Evolutionary conservation across 2,797 vertebrate species (phyloP).

Genomic region (Notolabrus celidotus): DNA sequence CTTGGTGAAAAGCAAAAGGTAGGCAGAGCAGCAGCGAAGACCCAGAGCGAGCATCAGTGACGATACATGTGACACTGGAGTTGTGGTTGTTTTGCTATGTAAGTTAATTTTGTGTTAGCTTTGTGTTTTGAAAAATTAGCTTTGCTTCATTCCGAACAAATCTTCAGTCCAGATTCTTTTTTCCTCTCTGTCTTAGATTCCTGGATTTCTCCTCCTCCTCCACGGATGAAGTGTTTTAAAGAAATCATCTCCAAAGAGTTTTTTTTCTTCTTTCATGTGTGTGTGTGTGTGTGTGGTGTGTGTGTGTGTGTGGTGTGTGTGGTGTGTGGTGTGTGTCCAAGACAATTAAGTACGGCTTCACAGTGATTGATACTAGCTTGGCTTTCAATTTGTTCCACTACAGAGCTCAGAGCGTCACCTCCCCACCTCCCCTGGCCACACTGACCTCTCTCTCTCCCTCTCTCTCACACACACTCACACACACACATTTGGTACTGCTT

Average conservation of each 20-base stretch:
- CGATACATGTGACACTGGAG: too few relatives aligned
- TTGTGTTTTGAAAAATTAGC: too few relatives aligned
- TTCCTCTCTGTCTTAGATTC: neutral
- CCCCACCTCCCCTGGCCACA: slow-evolving; percentile 16
- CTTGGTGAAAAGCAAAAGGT: too few relatives aligned
- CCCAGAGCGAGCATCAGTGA: too few relatives aligned
- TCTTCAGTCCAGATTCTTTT: neutral
- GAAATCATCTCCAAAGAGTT: neutral
- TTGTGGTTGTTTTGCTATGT: too few relatives aligned
- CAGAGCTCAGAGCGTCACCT: slow-evolving; percentile 92
- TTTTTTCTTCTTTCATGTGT: slow-evolving; percentile 11
- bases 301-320: slow-evolving; percentile 22
- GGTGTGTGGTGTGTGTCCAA: slow-evolving; percentile 67
- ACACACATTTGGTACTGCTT: slow-evolving; percentile 2
- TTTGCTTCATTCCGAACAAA: too few relatives aligned
- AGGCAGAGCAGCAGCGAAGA: too few relatives aligned
- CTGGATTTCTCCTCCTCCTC: neutral
- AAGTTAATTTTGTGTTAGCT: too few relatives aligned
- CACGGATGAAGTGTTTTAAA: slow-evolving; percentile 12
- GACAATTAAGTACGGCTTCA: slow-evolving; percentile 98
- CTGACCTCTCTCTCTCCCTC: slow-evolving; percentile 59
- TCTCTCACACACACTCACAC: slow-evolving; percentile 5
- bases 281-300: slow-evolving; percentile 8
- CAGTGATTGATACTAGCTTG: slow-evolving; percentile 98
- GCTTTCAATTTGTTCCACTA: slow-evolving; percentile 99